A percentile compares a stretch with the other conserved stretches of the same genome.
Conservation (phyloP, 2,797 vertebrate genomes). For the Oreonectes daqikongensis region DNA sequence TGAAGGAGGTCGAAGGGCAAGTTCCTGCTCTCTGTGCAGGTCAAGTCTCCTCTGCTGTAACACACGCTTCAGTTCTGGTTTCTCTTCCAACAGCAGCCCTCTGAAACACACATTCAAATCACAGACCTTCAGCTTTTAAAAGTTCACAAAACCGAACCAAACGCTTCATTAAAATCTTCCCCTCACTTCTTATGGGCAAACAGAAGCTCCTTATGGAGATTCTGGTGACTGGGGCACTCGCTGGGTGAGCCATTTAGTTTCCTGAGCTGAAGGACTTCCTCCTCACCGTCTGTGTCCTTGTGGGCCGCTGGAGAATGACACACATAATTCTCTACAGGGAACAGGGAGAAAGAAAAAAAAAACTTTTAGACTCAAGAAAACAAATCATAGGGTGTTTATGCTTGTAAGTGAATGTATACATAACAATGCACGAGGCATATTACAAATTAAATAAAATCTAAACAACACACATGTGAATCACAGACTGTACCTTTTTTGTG, state of each 20-base stretch:
- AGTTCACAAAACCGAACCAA: background rate
- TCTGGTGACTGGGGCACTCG: conserved; percentile 70
- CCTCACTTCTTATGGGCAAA: conserved; percentile 79
- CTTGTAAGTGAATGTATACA: background rate
- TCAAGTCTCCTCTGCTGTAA: conserved; percentile 76
- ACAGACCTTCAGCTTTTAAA: background rate
- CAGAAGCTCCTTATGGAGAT: conserved; percentile 80
- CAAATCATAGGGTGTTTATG: background rate
- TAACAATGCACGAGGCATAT: background rate
- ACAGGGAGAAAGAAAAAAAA: conserved; percentile 12
- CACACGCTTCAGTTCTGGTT: conserved; percentile 76
- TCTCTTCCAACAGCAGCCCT: conserved; percentile 76
- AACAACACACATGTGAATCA: background rate
- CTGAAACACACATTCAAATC: conserved; percentile 56
- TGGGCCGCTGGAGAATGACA: conserved; percentile 49
- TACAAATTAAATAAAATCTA: background rate
- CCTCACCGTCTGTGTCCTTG: conserved; percentile 55
- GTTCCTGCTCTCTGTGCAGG: conserved; percentile 74
- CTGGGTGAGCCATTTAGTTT: conserved; percentile 71
- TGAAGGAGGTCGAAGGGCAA: conserved; percentile 68
- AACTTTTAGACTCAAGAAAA: background rate
- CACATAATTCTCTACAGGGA: conserved; percentile 61
- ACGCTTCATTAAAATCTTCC: background rate
- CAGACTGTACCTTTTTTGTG: conserved; percentile 71
- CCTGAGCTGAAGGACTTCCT: conserved; percentile 64